Percentiles rank a stretch among this genome's conserved stretches.
phyloP scores from a whole-genome alignment of 2,113 vertebrate species.

The Pygoscelis antarcticus region DNA sequence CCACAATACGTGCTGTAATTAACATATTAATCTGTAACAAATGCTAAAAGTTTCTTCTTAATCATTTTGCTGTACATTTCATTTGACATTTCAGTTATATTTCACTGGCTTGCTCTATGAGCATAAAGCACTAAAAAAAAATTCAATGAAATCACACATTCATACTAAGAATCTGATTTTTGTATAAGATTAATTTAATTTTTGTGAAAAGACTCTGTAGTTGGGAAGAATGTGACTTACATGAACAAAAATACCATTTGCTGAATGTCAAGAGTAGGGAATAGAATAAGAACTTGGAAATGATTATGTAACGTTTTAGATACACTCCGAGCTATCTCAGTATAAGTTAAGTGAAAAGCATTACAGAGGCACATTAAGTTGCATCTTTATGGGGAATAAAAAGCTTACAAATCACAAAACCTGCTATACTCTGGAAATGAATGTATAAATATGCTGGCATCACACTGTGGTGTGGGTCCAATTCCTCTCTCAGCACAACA shows the following conservation, averaged over 20 bases:
- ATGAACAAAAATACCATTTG: constrained; percentile 8
- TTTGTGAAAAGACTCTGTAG: constrained; percentile 12
- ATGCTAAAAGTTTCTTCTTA: constrained; percentile 57
- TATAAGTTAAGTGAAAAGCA: neutral
- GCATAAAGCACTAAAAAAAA: neutral
- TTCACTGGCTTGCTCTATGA: constrained; percentile 11
- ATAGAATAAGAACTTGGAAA: neutral
- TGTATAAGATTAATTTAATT: constrained; percentile 37
- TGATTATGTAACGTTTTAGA: neutral
- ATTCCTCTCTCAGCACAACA: neutral
- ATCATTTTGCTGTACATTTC: constrained; percentile 48
- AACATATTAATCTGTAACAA: constrained; percentile 72
- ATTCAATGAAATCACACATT: constrained; percentile 22
- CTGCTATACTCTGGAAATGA: neutral
- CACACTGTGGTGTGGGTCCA: neutral
- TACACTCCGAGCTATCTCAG: neutral
- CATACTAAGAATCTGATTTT: constrained; percentile 23
- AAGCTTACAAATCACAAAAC: neutral
- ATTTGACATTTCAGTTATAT: constrained; percentile 53
- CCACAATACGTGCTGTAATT: constrained; percentile 54
- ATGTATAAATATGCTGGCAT: neutral
- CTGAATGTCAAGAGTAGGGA: neutral
- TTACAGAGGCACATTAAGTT: neutral
- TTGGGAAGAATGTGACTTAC: constrained; percentile 15
- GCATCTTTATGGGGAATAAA: neutral